phyloP scores from a whole-genome alignment of 2,797 vertebrate genomes.

The Falco naumanni region DNA sequence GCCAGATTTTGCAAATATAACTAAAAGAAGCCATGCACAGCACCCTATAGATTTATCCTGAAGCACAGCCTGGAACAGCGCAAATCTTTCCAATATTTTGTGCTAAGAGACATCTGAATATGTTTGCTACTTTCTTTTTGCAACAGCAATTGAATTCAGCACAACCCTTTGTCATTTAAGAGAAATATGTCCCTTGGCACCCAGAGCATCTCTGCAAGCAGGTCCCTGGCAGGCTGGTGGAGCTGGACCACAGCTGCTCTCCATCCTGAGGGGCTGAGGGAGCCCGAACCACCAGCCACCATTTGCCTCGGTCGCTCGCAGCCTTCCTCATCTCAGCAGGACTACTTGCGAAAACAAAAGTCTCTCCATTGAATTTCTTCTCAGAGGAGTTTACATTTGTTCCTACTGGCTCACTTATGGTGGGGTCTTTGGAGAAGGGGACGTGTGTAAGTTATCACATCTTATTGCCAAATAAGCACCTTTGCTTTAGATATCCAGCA shows the following conservation, averaged over 20 bases:
- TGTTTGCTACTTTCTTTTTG: not conserved
- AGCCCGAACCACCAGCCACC: not conserved
- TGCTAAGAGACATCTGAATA: not conserved
- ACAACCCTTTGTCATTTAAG: not conserved
- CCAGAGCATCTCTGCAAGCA: not conserved
- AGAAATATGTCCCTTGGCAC: not conserved
- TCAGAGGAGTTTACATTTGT: not conserved
- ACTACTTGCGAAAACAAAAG: not conserved
- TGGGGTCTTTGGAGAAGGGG: not conserved
- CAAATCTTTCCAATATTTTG: not conserved
- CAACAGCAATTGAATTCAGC: not conserved
- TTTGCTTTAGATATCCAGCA: not conserved
- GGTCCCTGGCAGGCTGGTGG: accelerated
- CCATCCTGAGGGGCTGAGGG: not conserved
- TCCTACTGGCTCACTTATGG: not conserved
- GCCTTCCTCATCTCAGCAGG: not conserved
- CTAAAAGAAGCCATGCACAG: not conserved
- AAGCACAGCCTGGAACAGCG: not conserved
- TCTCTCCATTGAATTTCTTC: not conserved
- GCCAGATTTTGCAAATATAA: not conserved
- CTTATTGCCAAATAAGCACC: not conserved
- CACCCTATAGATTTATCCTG: not conserved
- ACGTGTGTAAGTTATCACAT: no score
- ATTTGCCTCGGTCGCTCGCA: accelerated
- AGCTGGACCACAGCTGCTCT: accelerated